Evolutionary conservation across 2,888 invertebrate genomes (phyloP).

Genomic region (Drosophila eohydei): DNA sequence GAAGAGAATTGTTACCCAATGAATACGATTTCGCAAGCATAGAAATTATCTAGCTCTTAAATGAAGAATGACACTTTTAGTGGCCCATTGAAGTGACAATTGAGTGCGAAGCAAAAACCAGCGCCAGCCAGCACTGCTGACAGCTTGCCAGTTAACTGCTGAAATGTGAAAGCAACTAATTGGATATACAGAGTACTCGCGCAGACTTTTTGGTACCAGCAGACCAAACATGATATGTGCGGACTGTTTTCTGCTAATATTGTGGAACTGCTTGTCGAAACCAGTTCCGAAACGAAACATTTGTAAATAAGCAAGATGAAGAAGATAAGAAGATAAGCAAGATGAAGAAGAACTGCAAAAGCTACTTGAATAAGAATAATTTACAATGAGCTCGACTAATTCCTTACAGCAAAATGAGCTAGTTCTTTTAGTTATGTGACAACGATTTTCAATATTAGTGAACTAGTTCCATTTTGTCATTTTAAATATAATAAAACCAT

Average conservation of each 20-base stretch:
- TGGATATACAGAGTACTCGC: conserved; percentile 40
- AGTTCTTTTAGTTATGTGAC: not conserved
- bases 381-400: not conserved
- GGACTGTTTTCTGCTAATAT: conserved; percentile 18
- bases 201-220: conserved; percentile 12
- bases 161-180: conserved; percentile 70
- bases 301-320: not conserved
- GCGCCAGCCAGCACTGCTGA: conserved; percentile 54
- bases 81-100: conserved; percentile 57
- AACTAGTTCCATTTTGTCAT: not conserved
- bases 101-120: conserved; percentile 32
- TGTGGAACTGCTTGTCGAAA: conserved; percentile 21
- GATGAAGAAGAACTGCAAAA: not conserved
- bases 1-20: conserved; percentile 30
- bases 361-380: not conserved
- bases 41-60: conserved; percentile 59
- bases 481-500: too few relatives aligned
- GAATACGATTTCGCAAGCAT: conserved; percentile 54
- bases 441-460: too few relatives aligned
- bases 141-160: conserved; percentile 56
- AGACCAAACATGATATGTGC: conserved; percentile 25
- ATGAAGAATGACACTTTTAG: conserved; percentile 74
- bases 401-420: not conserved
- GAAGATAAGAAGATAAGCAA: too few relatives aligned
- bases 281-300: conserved; percentile 20